These are phyloP conservation scores for Coendou prehensilis DNA, from an alignment of 2,797 vertebrate genomes.

Conservation along the genomic window DNA sequence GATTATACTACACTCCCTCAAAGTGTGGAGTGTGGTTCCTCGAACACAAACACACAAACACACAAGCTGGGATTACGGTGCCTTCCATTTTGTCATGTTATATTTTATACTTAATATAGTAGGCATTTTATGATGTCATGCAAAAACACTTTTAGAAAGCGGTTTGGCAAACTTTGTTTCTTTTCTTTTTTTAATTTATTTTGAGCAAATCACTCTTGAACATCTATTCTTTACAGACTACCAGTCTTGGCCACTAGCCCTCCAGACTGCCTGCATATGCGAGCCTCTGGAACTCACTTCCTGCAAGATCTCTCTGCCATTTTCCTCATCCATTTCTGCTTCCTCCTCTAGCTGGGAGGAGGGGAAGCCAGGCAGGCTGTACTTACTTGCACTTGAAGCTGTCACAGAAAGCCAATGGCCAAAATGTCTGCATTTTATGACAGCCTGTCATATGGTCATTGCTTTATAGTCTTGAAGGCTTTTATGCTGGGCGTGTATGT, in stretches of 20 bases:
- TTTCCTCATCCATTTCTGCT: neutral
- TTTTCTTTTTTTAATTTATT: neutral
- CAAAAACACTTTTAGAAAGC: slow-evolving; percentile 25
- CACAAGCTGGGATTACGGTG: neutral
- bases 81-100: neutral
- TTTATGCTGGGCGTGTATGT: neutral
- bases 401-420: neutral
- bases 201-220: neutral
- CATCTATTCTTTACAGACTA: neutral
- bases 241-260: neutral
- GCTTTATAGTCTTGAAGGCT: neutral
- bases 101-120: neutral
- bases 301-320: neutral
- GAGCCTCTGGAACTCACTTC: neutral
- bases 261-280: neutral
- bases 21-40: neutral
- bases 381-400: neutral
- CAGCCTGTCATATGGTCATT: neutral
- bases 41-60: neutral
- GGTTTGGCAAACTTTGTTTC: neutral
- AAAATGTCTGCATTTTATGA: neutral
- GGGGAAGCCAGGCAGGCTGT: neutral
- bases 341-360: neutral
- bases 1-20: neutral
- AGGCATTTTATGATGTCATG: neutral